Evolutionary conservation across 1,140 invertebrate genomes (phyloP), one percentile per base, ranked within the genome.

Genomic region (Melitaea cinxia): DNA sequence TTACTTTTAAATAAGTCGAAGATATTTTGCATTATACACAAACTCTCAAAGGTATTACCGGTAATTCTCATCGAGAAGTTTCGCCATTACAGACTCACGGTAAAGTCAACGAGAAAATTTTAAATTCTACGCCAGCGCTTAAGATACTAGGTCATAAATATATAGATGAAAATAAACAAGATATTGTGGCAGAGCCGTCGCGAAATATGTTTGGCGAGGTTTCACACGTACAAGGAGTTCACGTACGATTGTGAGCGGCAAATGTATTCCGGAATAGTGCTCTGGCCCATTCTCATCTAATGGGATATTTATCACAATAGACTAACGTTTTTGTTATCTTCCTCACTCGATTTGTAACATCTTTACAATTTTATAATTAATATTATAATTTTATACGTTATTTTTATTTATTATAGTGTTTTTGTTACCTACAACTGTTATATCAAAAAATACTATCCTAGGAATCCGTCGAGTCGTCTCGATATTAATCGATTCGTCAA

Each of bases 401-500:
- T 4, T 53, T 19, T 15, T n/a, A 21, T 19, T 10, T 45, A 1
- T 21, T 19, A 17, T 5, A 45, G 19, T 19, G 19, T 21, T 19
- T n/a, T 14, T 4, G 5, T 37, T 37, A 37, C 5, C 1, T 37
- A 6, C 19, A 19, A 17, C 7, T 6, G 5, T 19, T 9, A 19
- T 2, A 21, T 10, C 7, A 23, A 47, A 42, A 17, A 17, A 42
- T 7, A 15, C 1, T 42, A 3, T 42, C 1, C 2, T 1, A 4
- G 10, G 19, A 17, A 9, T 42, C 5, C 39, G 17, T 37, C 2
- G 5, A 42, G 10, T 17, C 52, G 14, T 6, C 12, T 42, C 9
- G 58, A 61, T 39, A 64, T 64, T 71, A 73, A 77, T 77, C 68
- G 60, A 69, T 75, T 68, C 50, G 61, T 28, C 33, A 52, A 39